Base-by-base conservation (phyloP, 2,888 invertebrate genomes). In the Selenia dentaria region DNA sequence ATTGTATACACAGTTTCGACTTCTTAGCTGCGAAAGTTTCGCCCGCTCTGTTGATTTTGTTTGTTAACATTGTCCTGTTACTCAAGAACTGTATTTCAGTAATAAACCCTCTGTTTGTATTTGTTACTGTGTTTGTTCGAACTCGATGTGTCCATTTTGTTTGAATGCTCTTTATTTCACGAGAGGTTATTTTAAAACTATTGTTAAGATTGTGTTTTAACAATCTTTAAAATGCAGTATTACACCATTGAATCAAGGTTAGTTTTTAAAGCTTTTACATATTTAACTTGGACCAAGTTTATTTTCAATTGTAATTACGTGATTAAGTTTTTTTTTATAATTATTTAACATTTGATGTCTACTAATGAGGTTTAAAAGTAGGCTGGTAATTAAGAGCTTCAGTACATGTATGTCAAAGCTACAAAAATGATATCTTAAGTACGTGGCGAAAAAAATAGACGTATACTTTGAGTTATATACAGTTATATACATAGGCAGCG, bases 11-110 rank as follows among this genome's bases (percentile, higher is more conserved):
- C 77, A 78, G 84, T 83, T 83, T 74, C 74, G 70, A 83, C 83
- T 85, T 81, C 82, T 83, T 80, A 75, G 82, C 79, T 74, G 74
- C 69, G 70, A 82, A 87, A 85, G 76, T 86, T 88, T 76, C 65
- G 65, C 66, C 66, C 74, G 74, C 76, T 81, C 70, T 71, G 81
- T 81, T 85, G 75, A 85, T 84, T 83, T 81, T 79, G 75, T 84
- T 83, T 75, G 78, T 79, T 80, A 78, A 73, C 75, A 74, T 75
- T 79, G 78, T 77, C 72, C 72, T 69, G 71, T 73, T 71, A 70
- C 72, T 71, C 64, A 70, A 68, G 63, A 62, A 57, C 61, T 54
- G 60, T 66, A 64, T 68, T 61, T 64, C 54, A 59, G 54, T 57
- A 62, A 60, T 57, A 64, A 57, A 57, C 58, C 56, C 56, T 60